Conservation (phyloP, 2,888 invertebrate species). For the Chamaedrilus cognettii region DNA sequence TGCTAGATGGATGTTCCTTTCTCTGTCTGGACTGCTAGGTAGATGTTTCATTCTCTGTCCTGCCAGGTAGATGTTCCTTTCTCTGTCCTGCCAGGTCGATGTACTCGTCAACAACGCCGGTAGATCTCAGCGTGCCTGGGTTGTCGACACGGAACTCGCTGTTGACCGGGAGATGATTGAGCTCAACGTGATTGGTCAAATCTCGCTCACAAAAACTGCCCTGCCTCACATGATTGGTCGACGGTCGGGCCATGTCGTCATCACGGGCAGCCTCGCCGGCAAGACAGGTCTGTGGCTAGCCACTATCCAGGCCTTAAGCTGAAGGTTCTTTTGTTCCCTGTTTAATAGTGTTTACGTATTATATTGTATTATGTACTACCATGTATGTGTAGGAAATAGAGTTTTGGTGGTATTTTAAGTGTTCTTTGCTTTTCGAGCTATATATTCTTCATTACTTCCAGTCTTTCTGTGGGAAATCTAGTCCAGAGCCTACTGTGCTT, state of each 20-base stretch:
- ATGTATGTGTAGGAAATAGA: not conserved
- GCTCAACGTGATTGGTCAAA: slow-evolving; percentile 74
- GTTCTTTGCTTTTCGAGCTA: too few species aligned
- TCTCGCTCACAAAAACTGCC: slow-evolving; percentile 71
- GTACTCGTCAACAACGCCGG: slow-evolving; percentile 82
- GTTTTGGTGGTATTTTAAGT: too few species aligned
- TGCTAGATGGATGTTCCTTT: too few species aligned
- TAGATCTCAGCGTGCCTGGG: slow-evolving; percentile 73
- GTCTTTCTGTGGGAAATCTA: too few species aligned
- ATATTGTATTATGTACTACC: not conserved
- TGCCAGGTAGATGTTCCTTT: too few species aligned
- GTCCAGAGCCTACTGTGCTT: too few species aligned
- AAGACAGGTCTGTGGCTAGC: slow-evolving; percentile 64
- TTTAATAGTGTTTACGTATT: not conserved
- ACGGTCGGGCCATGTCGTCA: slow-evolving; percentile 71
- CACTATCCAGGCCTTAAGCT: too few species aligned
- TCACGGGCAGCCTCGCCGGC: slow-evolving; percentile 76
- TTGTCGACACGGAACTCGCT: slow-evolving; percentile 70
- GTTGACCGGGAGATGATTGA: slow-evolving; percentile 78
- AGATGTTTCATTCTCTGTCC: too few species aligned
- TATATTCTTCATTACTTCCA: too few species aligned
- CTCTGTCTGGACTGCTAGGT: too few species aligned
- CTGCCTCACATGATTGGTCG: slow-evolving; percentile 65
- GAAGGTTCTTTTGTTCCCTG: too few species aligned
- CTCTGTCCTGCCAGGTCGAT: too few species aligned